These are phyloP conservation scores for Hybognathus amarus DNA, from an alignment of 2,797 vertebrate genomes.

Conservation along the genomic window DNA sequence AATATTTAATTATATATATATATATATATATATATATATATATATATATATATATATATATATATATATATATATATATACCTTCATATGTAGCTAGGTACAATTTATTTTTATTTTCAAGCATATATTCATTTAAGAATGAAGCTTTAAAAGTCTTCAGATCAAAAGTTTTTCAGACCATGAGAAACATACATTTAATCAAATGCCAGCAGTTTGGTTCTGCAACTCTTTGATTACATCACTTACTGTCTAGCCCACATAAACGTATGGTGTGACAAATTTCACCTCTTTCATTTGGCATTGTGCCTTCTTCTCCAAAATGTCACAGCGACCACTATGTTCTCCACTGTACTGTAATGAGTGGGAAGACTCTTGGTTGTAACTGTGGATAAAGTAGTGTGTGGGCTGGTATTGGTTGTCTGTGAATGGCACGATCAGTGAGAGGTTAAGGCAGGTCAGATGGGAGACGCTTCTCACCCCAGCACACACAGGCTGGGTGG, in stretches of 20 bases:
- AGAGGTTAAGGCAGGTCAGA: slow-evolving; percentile 37
- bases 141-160: neutral
- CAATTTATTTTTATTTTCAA: neutral
- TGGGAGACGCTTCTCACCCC: neutral
- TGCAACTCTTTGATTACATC: slow-evolving; percentile 36
- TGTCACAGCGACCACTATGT: slow-evolving; percentile 26
- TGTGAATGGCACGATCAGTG: slow-evolving; percentile 24
- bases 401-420: slow-evolving; percentile 33
- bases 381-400: slow-evolving; percentile 8
- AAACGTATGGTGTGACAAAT: slow-evolving; percentile 17
- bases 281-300: slow-evolving; percentile 27
- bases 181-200: neutral
- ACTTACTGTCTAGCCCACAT: slow-evolving; percentile 27
- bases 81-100: no score
- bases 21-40: no score
- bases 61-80: no score
- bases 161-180: neutral
- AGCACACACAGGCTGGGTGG: neutral
- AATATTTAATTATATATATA: no score
- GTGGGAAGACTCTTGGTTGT: slow-evolving; percentile 31
- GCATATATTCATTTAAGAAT: neutral
- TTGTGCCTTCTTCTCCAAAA: slow-evolving; percentile 38
- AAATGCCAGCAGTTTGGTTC: neutral
- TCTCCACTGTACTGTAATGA: slow-evolving; percentile 44
- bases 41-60: no score